A percentile compares a stretch with the other conserved stretches of the same genome.
phyloP scores from a whole-genome alignment of 2,113 vertebrate species.

The Leucoraja erinaceus region DNA sequence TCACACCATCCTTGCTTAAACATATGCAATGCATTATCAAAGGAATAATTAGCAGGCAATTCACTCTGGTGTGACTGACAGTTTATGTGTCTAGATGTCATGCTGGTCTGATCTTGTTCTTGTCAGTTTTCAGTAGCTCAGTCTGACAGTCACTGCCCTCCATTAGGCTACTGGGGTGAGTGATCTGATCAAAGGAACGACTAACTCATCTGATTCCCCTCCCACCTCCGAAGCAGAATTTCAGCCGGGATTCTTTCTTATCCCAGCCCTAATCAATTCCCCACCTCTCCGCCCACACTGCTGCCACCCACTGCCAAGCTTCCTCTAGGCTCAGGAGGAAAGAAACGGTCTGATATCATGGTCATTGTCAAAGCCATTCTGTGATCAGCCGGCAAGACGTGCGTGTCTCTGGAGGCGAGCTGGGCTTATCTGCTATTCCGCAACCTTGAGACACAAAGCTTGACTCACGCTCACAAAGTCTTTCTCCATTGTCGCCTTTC shows the following conservation, averaged over 20 bases:
- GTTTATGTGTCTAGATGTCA: constrained; percentile 34
- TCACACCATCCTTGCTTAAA: constrained; percentile 36
- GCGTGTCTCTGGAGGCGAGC: neutral
- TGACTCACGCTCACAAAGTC: neutral
- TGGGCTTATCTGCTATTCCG: neutral
- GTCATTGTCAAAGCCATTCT: constrained; percentile 37
- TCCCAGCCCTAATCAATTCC: neutral
- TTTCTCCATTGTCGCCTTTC: neutral
- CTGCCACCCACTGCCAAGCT: constrained; percentile 31
- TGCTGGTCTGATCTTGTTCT: constrained; percentile 34
- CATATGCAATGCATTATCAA: constrained; percentile 35
- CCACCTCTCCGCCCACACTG: neutral
- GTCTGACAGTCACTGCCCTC: constrained; percentile 23
- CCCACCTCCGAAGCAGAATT: neutral
- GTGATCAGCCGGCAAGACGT: constrained; percentile 22
- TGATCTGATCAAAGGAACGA: constrained; percentile 21
- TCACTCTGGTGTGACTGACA: constrained; percentile 35
- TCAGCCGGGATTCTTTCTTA: neutral
- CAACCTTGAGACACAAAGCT: neutral
- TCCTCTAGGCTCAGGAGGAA: constrained; percentile 14
- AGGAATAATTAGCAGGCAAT: constrained; percentile 28
- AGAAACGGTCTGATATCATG: neutral
- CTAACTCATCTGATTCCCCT: constrained; percentile 34
- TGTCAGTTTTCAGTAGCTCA: neutral
- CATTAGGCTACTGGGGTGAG: constrained; percentile 14